Evolutionary conservation across 1,140 invertebrate species (phyloP).

Genomic region (Hermetia illucens): DNA sequence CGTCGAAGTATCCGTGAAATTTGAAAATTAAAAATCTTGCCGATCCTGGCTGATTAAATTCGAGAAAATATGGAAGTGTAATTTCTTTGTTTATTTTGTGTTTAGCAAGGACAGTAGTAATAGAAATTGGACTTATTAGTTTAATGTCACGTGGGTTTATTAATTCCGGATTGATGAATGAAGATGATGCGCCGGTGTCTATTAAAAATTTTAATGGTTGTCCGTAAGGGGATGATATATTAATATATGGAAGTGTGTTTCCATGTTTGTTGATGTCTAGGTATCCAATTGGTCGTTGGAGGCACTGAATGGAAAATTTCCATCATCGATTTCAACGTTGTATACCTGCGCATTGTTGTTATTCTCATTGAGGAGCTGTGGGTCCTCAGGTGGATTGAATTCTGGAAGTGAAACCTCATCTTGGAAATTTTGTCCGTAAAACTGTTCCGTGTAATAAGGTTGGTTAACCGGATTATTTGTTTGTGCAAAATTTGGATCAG

Average conservation of each 20-base stretch:
- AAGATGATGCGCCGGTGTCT: constrained; percentile 6
- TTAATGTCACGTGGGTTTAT: neutral
- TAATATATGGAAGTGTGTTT: neutral
- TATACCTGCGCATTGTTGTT: too few relatives aligned
- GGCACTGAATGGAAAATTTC: constrained; percentile 6
- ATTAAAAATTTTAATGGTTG: constrained; percentile 6
- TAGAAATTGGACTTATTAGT: neutral
- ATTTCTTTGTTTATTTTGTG: constrained; percentile 1
- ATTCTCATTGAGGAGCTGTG: too few relatives aligned
- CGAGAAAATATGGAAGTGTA: constrained; percentile 3
- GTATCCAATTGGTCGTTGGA: constrained; percentile 5
- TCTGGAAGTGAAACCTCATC: too few relatives aligned
- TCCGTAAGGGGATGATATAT: constrained; percentile 3
- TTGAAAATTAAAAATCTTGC: constrained; percentile 4
- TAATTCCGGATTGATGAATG: constrained; percentile 6
- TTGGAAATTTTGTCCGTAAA: too few relatives aligned
- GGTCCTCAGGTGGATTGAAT: too few relatives aligned
- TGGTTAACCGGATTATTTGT: too few relatives aligned
- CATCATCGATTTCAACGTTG: neutral
- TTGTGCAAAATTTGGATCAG: too few relatives aligned
- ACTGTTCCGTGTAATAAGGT: too few relatives aligned
- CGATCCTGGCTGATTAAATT: constrained; percentile 5
- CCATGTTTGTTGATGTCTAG: constrained; percentile 5
- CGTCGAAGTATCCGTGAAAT: constrained; percentile 8
- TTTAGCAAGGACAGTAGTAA: neutral